Percentiles rank a stretch among this genome's conserved stretches.
Conservation (phyloP, 2,888 invertebrate genomes). For the Polydrusus cervinus region DNA sequence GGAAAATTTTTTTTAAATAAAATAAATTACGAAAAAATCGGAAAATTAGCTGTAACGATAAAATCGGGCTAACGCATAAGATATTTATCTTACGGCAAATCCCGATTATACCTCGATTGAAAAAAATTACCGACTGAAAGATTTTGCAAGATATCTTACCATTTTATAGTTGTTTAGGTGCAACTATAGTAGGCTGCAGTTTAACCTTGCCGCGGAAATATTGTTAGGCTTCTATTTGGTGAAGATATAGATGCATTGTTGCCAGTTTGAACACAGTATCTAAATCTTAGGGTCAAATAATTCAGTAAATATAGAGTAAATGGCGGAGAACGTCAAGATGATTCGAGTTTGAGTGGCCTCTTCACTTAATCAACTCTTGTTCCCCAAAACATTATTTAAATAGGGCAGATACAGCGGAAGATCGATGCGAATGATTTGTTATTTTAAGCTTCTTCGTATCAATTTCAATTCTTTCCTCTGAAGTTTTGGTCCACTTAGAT, state of each 20-base stretch:
- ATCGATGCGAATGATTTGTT: no score
- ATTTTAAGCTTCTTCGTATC: no score
- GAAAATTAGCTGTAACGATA: conserved; percentile 19
- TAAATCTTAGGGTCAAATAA: neutral
- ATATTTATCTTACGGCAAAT: conserved; percentile 43
- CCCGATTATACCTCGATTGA: conserved; percentile 40
- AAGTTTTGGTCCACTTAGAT: no score
- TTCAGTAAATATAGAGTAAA: no score
- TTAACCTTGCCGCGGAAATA: conserved; percentile 39
- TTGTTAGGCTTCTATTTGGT: conserved; percentile 14
- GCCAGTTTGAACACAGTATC: conserved; percentile 4
- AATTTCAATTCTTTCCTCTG: no score
- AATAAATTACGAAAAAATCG: conserved; percentile 35
- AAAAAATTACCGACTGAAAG: conserved; percentile 52
- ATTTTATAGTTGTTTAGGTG: conserved; percentile 45
- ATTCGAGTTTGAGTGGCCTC: no score
- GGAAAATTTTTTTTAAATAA: neutral
- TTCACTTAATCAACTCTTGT: no score
- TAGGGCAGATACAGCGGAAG: no score
- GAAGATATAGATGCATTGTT: conserved; percentile 40
- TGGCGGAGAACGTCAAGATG: no score
- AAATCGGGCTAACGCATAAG: conserved; percentile 51
- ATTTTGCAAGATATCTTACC: conserved; percentile 51
- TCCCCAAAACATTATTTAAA: no score
- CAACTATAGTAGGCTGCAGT: conserved; percentile 28